A percentile compares a stretch with the other conserved stretches of the same genome.
phyloP scores from a whole-genome alignment of 2,888 invertebrate species.

The Sussaba pulchella region DNA sequence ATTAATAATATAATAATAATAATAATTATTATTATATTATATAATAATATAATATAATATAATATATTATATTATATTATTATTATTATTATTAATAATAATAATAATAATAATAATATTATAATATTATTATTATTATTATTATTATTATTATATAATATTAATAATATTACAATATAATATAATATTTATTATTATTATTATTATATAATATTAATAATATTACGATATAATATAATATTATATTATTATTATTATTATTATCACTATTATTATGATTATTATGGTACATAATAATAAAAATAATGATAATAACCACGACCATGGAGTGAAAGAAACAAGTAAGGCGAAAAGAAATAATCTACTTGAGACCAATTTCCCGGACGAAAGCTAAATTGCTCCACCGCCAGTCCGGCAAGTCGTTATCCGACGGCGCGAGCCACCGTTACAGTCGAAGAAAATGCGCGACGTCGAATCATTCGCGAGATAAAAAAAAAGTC shows the following conservation, averaged over 20 bases:
- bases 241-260: too few species aligned
- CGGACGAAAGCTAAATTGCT: conserved; percentile 42
- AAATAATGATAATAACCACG: not conserved
- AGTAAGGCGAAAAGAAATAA: conserved; percentile 36
- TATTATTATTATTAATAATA: conserved; percentile 15
- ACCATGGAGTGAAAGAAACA: not conserved
- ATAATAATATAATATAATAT: too few species aligned
- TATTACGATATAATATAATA: too few species aligned
- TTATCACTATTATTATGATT: not conserved
- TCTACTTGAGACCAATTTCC: conserved; percentile 50
- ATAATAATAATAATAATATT: conserved; percentile 32
- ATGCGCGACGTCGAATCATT: conserved; percentile 25
- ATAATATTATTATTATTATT: too few species aligned
- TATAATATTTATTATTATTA: too few species aligned
- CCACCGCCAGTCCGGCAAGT: conserved; percentile 19
- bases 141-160: too few species aligned
- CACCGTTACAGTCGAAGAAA: not conserved
- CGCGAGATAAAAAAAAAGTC: conserved; percentile 31
- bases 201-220: too few species aligned
- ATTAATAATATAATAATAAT: too few species aligned
- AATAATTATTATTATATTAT: too few species aligned
- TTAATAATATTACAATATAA: too few species aligned
- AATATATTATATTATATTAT: too few species aligned
- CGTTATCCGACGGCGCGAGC: conserved; percentile 36
- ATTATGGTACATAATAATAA: not conserved